Evolutionary conservation across 2,888 invertebrate genomes (phyloP).

Genomic region (Phengaris arion): DNA sequence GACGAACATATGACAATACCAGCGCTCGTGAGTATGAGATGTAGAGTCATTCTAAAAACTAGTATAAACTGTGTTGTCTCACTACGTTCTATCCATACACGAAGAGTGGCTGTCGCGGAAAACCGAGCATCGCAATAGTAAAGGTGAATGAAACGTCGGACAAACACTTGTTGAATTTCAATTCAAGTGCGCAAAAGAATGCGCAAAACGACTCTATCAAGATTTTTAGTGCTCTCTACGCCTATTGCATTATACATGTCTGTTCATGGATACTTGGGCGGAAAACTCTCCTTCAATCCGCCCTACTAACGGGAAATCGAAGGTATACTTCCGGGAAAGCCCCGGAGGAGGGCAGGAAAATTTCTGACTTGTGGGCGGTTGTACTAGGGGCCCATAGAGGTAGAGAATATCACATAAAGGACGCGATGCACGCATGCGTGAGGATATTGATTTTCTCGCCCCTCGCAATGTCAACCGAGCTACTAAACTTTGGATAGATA

Average conservation of each 20-base stretch:
- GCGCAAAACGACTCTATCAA: conserved; percentile 25
- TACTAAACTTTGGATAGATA: conserved; percentile 14
- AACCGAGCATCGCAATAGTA: not conserved
- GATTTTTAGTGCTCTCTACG: not conserved
- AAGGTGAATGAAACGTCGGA: not conserved
- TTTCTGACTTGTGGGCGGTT: conserved; percentile 75
- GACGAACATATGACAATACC: no score
- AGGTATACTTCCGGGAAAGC: conserved; percentile 61
- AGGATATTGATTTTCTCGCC: conserved; percentile 51
- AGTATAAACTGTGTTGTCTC: no score
- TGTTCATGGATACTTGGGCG: conserved; percentile 31
- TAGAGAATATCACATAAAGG: conserved; percentile 41
- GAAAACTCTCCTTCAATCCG: conserved; percentile 45
- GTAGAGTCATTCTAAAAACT: no score
- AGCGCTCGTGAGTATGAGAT: no score
- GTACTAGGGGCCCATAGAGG: conserved; percentile 57
- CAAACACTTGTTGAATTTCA: conserved; percentile 34
- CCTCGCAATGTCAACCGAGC: conserved; percentile 29
- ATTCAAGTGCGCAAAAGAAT: conserved; percentile 31
- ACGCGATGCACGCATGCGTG: conserved; percentile 55
- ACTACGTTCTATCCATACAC: no score
- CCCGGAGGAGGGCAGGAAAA: conserved; percentile 72
- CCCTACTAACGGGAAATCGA: conserved; percentile 64
- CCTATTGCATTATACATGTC: not conserved
- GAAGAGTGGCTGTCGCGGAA: no score